phyloP scores from a whole-genome alignment of 2,113 vertebrate species.

The Cyanoramphus novaezelandiae region DNA sequence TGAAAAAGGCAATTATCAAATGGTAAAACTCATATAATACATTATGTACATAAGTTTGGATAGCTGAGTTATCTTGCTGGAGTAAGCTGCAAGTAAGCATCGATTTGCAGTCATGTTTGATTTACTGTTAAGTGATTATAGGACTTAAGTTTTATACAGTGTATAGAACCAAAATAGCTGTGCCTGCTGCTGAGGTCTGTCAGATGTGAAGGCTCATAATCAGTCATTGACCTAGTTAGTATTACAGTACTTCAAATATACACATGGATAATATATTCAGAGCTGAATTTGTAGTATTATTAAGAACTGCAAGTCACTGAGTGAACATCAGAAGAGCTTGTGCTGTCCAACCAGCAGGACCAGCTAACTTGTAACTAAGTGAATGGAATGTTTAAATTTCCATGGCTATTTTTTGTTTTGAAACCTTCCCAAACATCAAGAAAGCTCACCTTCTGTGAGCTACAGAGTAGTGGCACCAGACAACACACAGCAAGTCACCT shows the following conservation, averaged over 20 bases:
- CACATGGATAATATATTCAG: neutral
- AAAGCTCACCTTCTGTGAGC: constrained; percentile 4
- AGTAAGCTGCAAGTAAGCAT: constrained; percentile 59
- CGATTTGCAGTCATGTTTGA: constrained; percentile 18
- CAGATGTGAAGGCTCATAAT: constrained; percentile 33
- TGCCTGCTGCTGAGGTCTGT: constrained; percentile 62
- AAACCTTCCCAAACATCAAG: constrained; percentile 28
- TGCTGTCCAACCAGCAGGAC: constrained; percentile 12
- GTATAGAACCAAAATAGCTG: constrained; percentile 21
- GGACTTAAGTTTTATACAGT: constrained; percentile 8
- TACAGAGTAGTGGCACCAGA: neutral
- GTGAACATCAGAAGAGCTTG: neutral
- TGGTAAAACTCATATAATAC: constrained; percentile 75
- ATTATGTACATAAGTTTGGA: constrained; percentile 70
- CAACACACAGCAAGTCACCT: constrained; percentile 24
- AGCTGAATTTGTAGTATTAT: constrained; percentile 3
- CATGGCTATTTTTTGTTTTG: constrained; percentile 4
- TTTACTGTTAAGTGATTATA: constrained; percentile 44
- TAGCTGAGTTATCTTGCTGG: constrained; percentile 65
- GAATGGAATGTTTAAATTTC: constrained; percentile 54
- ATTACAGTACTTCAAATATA: constrained; percentile 59
- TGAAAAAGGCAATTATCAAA: constrained; percentile 76
- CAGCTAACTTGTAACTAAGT: neutral
- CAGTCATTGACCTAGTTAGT: constrained; percentile 15
- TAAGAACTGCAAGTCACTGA: constrained; percentile 16